Evolutionary conservation across 1,140 invertebrate genomes (phyloP).

Genomic region (Physella acuta): DNA sequence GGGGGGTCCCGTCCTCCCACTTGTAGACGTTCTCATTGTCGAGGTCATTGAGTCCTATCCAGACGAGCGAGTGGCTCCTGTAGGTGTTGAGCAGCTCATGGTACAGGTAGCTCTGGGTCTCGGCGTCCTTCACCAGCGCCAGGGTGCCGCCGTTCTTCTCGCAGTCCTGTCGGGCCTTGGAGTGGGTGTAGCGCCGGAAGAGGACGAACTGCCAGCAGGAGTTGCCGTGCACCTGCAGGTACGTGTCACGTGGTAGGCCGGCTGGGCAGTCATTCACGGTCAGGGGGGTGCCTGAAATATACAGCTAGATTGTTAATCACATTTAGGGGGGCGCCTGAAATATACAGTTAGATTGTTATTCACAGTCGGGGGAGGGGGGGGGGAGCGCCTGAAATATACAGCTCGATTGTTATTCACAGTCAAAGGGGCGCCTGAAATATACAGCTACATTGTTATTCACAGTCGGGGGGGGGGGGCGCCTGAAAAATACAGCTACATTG

Average conservation of each 20-base stretch:
- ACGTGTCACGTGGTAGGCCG: background rate
- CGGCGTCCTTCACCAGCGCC: background rate
- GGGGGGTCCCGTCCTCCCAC: conserved; percentile 2
- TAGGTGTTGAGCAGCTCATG: background rate
- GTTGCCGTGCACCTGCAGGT: background rate
- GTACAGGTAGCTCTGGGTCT: background rate
- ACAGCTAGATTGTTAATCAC: background rate
- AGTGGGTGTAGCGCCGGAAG: background rate
- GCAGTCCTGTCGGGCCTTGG: background rate
- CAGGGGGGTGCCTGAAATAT: too few species aligned
- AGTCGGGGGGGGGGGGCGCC: background rate
- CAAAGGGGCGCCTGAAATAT: too few species aligned
- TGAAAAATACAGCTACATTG: background rate
- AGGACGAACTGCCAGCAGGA: conserved; percentile 1
- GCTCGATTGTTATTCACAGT: too few species aligned
- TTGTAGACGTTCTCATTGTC: conserved; percentile 2
- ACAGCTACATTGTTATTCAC: background rate
- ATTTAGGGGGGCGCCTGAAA: background rate
- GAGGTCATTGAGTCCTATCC: conserved; percentile 13
- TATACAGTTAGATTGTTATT: background rate
- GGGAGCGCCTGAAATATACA: too few species aligned
- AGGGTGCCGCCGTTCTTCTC: background rate
- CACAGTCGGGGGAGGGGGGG: background rate
- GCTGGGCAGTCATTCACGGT: conserved; percentile 1
- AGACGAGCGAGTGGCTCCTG: background rate